Conservation (phyloP, 2,797 vertebrate species). For the Enteromius viviparus region DNA sequence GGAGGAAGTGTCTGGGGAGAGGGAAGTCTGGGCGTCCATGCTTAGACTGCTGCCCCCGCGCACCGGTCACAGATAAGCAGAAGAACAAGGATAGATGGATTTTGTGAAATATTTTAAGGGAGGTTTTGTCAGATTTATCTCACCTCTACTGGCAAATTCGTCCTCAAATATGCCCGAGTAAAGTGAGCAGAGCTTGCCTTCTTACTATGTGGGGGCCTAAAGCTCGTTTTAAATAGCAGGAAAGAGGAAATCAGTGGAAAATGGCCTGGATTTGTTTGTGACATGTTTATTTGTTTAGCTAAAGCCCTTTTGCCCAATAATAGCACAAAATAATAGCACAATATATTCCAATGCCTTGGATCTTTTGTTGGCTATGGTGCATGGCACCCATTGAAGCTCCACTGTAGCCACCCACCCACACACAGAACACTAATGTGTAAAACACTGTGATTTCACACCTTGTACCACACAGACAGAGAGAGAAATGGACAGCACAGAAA, state of each 20-base stretch:
- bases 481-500: background rate
- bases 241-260: slow-evolving; percentile 8
- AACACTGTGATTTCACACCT: slow-evolving; percentile 8
- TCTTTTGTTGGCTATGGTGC: slow-evolving; percentile 21
- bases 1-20: too few species aligned
- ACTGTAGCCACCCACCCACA: slow-evolving; percentile 12
- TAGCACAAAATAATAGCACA: slow-evolving; percentile 10
- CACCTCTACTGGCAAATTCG: background rate
- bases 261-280: background rate
- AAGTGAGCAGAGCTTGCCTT: background rate
- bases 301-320: slow-evolving; percentile 11
- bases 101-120: background rate
- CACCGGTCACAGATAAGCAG: too few species aligned
- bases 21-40: too few species aligned
- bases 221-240: background rate
- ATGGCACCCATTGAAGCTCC: slow-evolving; percentile 5
- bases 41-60: too few species aligned
- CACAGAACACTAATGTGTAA: slow-evolving; percentile 17
- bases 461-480: background rate
- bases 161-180: background rate
- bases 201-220: background rate
- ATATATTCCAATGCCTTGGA: background rate
- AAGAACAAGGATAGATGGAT: too few species aligned
- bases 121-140: background rate
- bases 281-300: slow-evolving; percentile 17